phyloP scores from a whole-genome alignment of 2,888 invertebrate genomes.

The Drosophila paranaensis region DNA sequence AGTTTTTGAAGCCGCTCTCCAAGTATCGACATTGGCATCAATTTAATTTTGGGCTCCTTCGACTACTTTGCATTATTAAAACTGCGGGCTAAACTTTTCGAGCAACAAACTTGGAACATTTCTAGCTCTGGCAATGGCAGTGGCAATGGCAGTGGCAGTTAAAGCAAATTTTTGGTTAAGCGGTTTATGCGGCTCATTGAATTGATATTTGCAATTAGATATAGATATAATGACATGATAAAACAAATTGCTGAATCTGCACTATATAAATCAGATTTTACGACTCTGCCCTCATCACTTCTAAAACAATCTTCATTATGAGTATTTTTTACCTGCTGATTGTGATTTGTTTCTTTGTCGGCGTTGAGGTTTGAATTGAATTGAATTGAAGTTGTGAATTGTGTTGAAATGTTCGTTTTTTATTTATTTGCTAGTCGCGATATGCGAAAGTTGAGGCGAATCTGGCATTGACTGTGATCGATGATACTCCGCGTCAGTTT shows the following conservation, averaged over 20 bases:
- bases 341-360: background rate
- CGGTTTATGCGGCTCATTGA: slow-evolving; percentile 66
- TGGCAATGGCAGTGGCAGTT: slow-evolving; percentile 38
- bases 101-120: slow-evolving; percentile 42
- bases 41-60: slow-evolving; percentile 56
- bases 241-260: slow-evolving; percentile 13
- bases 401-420: background rate
- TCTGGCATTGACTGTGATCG: slow-evolving; percentile 60
- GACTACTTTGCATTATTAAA: slow-evolving; percentile 69
- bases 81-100: slow-evolving; percentile 68
- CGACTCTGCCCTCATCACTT: background rate
- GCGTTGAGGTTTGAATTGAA: slow-evolving; percentile 36
- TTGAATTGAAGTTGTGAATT: background rate
- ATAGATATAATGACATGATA: slow-evolving; percentile 38
- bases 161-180: slow-evolving; percentile 44
- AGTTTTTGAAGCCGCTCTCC: slow-evolving; percentile 68
- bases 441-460: slow-evolving; percentile 63
- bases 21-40: slow-evolving; percentile 65
- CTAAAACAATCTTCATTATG: background rate
- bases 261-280: slow-evolving; percentile 12
- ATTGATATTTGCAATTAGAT: slow-evolving; percentile 65
- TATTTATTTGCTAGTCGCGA: slow-evolving; percentile 44
- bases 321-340: background rate
- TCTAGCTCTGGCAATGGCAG: slow-evolving; percentile 29
- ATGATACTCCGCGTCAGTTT: slow-evolving; percentile 54